Conservation (phyloP, 1,140 invertebrate genomes). For the Eufriesea mexicana region DNA sequence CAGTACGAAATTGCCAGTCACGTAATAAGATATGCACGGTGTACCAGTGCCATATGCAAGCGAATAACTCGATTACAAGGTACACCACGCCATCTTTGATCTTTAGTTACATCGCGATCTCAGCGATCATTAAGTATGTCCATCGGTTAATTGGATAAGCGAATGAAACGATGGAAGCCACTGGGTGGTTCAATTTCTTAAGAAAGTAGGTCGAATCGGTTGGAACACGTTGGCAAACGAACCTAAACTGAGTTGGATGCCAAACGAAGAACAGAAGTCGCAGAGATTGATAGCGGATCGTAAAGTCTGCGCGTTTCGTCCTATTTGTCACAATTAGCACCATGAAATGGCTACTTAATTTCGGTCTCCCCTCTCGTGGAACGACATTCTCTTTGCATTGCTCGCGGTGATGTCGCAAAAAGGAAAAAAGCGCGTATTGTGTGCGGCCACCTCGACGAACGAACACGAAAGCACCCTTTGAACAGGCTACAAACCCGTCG, state of each 20-base stretch:
- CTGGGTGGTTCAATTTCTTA: constrained; percentile 9
- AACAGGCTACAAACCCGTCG: constrained; percentile 34
- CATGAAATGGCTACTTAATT: constrained; percentile 71
- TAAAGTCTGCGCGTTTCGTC: constrained; percentile 4
- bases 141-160: not conserved
- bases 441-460: constrained; percentile 41
- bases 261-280: not conserved
- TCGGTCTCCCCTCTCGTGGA: constrained; percentile 3
- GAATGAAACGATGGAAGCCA: not conserved
- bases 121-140: not conserved
- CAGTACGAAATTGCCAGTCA: not conserved
- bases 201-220: constrained; percentile 12
- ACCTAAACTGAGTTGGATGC: too few relatives aligned
- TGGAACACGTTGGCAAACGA: not conserved
- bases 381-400: not conserved
- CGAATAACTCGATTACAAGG: not conserved
- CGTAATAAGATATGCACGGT: not conserved
- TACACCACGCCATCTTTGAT: not conserved
- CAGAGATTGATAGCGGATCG: not conserved
- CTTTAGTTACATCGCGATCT: not conserved
- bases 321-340: constrained; percentile 71
- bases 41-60: not conserved
- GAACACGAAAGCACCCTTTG: constrained; percentile 40
- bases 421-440: constrained; percentile 44
- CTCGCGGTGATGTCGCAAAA: not conserved